phyloP scores from a whole-genome alignment of 2,113 vertebrate genomes.

The Sander lucioperca region DNA sequence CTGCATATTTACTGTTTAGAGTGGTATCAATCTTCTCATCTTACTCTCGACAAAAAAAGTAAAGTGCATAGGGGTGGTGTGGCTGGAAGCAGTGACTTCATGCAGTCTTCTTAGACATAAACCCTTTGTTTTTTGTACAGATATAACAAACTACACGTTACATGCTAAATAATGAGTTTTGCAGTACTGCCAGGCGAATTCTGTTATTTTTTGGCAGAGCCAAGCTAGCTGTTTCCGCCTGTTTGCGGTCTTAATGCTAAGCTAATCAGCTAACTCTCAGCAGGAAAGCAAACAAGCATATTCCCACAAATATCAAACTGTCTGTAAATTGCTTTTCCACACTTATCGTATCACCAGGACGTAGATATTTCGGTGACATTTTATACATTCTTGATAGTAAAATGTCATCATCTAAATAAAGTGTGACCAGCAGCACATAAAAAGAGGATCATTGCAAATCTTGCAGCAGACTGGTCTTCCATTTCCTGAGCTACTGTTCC shows the following conservation, averaged over 20 bases:
- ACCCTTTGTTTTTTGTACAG: not conserved
- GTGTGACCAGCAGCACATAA: not conserved
- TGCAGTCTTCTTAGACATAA: not conserved
- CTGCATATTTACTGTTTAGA: no score
- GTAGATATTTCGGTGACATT: not conserved
- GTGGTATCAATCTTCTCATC: not conserved
- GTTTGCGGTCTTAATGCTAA: not conserved
- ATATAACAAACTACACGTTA: not conserved
- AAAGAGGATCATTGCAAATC: not conserved
- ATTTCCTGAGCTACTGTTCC: slow-evolving; percentile 30
- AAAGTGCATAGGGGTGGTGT: not conserved
- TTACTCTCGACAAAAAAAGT: not conserved
- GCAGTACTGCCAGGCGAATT: not conserved
- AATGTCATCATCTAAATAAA: no score
- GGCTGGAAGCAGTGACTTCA: not conserved
- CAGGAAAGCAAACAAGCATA: not conserved
- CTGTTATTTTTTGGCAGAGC: not conserved
- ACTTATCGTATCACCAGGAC: not conserved
- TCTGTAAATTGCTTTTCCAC: not conserved
- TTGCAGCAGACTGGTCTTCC: not conserved
- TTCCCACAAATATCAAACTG: not conserved
- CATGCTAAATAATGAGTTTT: not conserved
- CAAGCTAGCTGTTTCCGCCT: not conserved
- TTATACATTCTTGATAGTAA: not conserved
- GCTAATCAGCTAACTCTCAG: not conserved